Conservation (phyloP, 2,797 vertebrate species). For the Pseudocheirus occidentalis region DNA sequence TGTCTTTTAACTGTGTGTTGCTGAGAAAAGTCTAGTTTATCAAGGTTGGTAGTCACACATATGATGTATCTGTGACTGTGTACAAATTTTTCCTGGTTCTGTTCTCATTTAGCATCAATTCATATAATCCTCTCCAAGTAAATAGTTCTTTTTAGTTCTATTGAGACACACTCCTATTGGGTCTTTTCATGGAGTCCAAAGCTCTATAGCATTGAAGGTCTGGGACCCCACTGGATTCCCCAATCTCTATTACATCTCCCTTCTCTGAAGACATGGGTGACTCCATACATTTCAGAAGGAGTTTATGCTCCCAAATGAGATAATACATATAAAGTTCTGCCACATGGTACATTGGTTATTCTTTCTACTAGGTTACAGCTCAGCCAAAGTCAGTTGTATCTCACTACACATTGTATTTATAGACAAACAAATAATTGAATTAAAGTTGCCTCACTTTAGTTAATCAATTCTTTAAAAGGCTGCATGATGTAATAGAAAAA, state of each 20-base stretch:
- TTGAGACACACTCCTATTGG: conserved; percentile 35
- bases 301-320: not conserved
- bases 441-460: not conserved
- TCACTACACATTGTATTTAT: not conserved
- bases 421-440: not conserved
- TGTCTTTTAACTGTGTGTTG: too few relatives aligned
- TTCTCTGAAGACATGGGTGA: not conserved
- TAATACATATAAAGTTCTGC: too few relatives aligned
- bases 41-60: too few relatives aligned
- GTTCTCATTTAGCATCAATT: too few relatives aligned
- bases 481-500: not conserved
- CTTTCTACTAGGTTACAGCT: not conserved
- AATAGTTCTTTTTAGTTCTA: conserved; percentile 63
- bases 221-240: not conserved
- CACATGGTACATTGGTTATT: not conserved
- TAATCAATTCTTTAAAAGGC: not conserved
- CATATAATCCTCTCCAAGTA: too few relatives aligned
- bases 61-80: too few relatives aligned
- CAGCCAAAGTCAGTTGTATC: not conserved
- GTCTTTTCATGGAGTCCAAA: not conserved
- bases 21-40: too few relatives aligned
- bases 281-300: not conserved
- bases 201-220: not conserved
- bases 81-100: too few relatives aligned
- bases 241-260: not conserved